phyloP scores from a whole-genome alignment of 2,888 invertebrate species.

The Myopa testacea region DNA sequence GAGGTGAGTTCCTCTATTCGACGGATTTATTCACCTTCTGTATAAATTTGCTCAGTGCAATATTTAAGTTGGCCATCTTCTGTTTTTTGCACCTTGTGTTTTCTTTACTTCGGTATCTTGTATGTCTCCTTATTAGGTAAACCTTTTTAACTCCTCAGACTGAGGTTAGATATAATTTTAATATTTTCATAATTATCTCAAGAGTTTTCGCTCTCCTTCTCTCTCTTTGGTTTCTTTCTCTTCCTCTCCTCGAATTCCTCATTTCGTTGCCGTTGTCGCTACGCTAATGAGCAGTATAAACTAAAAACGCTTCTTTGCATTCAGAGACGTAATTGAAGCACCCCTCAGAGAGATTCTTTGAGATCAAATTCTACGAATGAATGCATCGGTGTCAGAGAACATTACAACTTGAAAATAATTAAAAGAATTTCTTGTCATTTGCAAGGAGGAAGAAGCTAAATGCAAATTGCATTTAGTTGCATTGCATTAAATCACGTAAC shows the following conservation, averaged over 20 bases:
- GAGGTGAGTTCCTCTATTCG: background rate
- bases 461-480: slow-evolving; percentile 11
- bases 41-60: background rate
- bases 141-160: background rate
- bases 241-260: background rate
- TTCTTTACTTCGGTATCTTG: background rate
- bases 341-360: slow-evolving; percentile 4
- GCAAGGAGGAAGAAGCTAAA: background rate
- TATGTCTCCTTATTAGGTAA: background rate
- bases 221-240: background rate
- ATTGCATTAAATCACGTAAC: slow-evolving; percentile 20
- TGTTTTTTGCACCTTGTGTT: background rate
- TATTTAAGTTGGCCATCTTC: background rate
- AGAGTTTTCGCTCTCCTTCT: background rate
- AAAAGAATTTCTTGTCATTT: slow-evolving; percentile 31
- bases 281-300: slow-evolving; percentile 30
- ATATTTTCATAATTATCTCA: slow-evolving; percentile 23
- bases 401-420: slow-evolving; percentile 33
- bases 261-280: background rate
- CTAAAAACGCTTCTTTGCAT: slow-evolving; percentile 2
- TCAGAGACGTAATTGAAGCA: slow-evolving; percentile 23
- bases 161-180: background rate
- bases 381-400: slow-evolving; percentile 23
- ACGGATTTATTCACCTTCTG: background rate
- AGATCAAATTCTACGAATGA: slow-evolving; percentile 11